phyloP scores from a whole-genome alignment of 2,113 vertebrate genomes.

The Mus pahari region DNA sequence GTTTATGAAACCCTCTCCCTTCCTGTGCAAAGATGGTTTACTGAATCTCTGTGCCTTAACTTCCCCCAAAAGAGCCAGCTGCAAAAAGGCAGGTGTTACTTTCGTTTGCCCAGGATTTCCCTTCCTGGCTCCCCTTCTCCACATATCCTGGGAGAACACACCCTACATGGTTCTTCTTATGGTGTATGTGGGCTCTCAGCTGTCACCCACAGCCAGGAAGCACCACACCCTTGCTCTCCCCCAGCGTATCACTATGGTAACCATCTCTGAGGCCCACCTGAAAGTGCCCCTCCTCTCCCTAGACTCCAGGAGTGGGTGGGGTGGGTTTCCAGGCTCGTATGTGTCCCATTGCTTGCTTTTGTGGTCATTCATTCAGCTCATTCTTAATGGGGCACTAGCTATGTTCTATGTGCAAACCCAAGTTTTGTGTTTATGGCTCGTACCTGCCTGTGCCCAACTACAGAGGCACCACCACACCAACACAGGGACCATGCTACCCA shows the following conservation, averaged over 20 bases:
- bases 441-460: not conserved
- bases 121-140: not conserved
- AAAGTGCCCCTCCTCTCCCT: not conserved
- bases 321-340: not conserved
- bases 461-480: fast-evolving
- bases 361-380: not conserved
- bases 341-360: not conserved
- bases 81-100: not conserved
- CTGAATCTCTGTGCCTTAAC: not conserved
- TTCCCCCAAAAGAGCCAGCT: not conserved
- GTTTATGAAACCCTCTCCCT: not conserved
- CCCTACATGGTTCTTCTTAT: not conserved
- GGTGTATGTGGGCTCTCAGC: not conserved
- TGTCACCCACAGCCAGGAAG: not conserved
- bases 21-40: not conserved
- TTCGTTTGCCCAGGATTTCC: not conserved
- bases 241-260: not conserved
- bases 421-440: not conserved
- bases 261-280: not conserved
- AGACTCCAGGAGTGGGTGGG: not conserved
- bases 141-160: not conserved
- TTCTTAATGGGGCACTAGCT: not conserved
- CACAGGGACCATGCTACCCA: not conserved
- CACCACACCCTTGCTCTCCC: not conserved
- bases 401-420: fast-evolving